Evolutionary conservation across 2,113 vertebrate species (phyloP).

Genomic region (Rhodinocichla rosea): DNA sequence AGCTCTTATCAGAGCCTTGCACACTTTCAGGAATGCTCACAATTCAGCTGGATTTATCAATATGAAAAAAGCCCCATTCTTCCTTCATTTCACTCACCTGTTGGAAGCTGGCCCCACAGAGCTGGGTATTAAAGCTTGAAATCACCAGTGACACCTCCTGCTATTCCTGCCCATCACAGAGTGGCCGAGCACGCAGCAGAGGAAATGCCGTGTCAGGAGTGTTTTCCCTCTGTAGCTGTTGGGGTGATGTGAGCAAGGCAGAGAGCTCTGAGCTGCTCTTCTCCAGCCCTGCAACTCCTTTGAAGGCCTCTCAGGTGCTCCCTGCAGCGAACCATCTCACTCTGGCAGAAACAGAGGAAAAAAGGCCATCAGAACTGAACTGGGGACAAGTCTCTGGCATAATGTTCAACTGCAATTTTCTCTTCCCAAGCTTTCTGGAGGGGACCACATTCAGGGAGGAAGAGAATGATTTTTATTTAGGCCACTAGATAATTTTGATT

Average conservation of each 20-base stretch:
- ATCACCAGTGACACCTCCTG: background rate
- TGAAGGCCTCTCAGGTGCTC: background rate
- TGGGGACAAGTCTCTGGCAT: background rate
- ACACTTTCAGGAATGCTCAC: background rate
- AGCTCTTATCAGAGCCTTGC: slow-evolving; percentile 20
- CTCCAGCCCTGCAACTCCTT: background rate
- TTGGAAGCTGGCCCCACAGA: background rate
- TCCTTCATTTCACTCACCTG: background rate
- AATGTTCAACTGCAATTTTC: background rate
- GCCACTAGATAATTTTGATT: background rate
- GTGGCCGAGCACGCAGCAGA: background rate
- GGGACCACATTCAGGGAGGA: background rate
- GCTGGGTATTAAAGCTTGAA: background rate
- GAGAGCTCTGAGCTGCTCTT: background rate
- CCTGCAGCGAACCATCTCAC: background rate
- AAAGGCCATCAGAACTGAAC: background rate
- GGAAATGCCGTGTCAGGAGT: background rate
- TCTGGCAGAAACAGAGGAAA: background rate
- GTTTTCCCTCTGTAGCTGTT: background rate
- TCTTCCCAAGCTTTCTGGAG: background rate
- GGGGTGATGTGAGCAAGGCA: background rate
- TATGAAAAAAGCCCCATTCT: background rate
- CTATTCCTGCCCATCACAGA: background rate
- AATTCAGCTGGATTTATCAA: background rate
- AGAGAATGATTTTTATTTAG: background rate